phyloP scores from a whole-genome alignment of 2,797 vertebrate genomes.

The Sternarchorhynchus goeldii region DNA sequence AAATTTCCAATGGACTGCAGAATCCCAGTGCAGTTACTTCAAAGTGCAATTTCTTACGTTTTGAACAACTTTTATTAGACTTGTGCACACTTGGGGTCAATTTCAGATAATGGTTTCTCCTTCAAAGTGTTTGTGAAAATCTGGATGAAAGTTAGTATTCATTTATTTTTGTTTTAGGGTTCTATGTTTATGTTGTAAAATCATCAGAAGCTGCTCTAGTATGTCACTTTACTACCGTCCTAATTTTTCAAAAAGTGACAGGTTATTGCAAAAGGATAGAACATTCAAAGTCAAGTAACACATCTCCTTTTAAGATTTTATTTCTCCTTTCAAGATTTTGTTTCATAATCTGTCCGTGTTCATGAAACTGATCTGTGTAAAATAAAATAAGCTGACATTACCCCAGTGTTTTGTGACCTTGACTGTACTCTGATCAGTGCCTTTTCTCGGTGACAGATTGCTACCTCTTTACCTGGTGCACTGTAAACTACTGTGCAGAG shows the following conservation, averaged over 20 bases:
- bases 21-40: not conserved
- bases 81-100: constrained; percentile 16
- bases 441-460: constrained; percentile 3
- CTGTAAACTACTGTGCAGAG: constrained; percentile 20
- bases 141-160: too few species aligned
- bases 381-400: not conserved
- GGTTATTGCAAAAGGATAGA: not conserved
- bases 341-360: not conserved
- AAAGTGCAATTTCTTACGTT: constrained; percentile 24
- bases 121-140: not conserved
- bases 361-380: not conserved
- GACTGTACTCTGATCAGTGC: not conserved
- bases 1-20: constrained; percentile 31
- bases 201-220: too few species aligned
- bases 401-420: not conserved
- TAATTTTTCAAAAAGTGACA: too few species aligned
- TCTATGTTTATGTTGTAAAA: too few species aligned
- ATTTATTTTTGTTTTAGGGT: too few species aligned
- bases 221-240: too few species aligned
- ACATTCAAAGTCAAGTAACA: not conserved
- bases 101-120: constrained; percentile 2
- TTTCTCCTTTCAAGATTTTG: not conserved
- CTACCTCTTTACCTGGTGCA: constrained; percentile 3
- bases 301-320: not conserved
- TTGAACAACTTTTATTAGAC: constrained; percentile 20